A percentile compares a stretch with the other conserved stretches of the same genome.
Evolutionary conservation across 2,797 vertebrate genomes (phyloP).

Genomic region (Acanthurus tractus): DNA sequence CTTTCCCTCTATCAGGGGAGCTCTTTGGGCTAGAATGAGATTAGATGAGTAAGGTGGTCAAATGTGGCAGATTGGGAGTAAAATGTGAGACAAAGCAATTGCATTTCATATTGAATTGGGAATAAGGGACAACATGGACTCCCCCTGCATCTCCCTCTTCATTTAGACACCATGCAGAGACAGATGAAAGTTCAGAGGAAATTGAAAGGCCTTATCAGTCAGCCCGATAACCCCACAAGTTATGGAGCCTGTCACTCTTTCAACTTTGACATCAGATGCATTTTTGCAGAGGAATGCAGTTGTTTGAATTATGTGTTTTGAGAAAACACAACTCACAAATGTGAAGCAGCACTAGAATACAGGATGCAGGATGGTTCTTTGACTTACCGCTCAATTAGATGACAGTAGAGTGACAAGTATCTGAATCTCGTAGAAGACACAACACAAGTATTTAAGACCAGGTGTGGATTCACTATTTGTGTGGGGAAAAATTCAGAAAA

Average conservation of each 20-base stretch:
- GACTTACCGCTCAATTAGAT: too few relatives aligned
- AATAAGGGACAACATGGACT: slow-evolving; percentile 82
- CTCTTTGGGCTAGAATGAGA: slow-evolving; percentile 73
- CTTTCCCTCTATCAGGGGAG: slow-evolving; percentile 66
- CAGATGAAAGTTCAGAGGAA: slow-evolving; percentile 54
- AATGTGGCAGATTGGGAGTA: slow-evolving; percentile 81
- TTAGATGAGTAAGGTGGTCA: slow-evolving; percentile 77
- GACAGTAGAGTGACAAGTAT: too few relatives aligned
- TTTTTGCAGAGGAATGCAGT: not conserved
- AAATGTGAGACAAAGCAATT: slow-evolving; percentile 87
- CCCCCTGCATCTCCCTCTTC: slow-evolving; percentile 56
- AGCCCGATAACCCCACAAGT: slow-evolving; percentile 45
- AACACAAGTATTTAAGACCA: too few relatives aligned
- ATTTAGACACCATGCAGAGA: slow-evolving; percentile 61
- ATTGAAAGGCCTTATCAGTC: slow-evolving; percentile 62
- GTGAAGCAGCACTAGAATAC: not conserved
- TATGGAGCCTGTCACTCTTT: slow-evolving; percentile 42
- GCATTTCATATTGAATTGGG: slow-evolving; percentile 89
- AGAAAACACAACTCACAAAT: not conserved
- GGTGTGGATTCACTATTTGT: too few relatives aligned
- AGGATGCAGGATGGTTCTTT: not conserved
- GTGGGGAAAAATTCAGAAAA: too few relatives aligned
- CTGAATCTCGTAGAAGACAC: too few relatives aligned
- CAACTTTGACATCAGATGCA: slow-evolving; percentile 11
- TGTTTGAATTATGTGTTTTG: slow-evolving; percentile 1